These are phyloP conservation scores for Gadopsis marmoratus DNA, from an alignment of 2,797 vertebrate species.

Conservation along the genomic window DNA sequence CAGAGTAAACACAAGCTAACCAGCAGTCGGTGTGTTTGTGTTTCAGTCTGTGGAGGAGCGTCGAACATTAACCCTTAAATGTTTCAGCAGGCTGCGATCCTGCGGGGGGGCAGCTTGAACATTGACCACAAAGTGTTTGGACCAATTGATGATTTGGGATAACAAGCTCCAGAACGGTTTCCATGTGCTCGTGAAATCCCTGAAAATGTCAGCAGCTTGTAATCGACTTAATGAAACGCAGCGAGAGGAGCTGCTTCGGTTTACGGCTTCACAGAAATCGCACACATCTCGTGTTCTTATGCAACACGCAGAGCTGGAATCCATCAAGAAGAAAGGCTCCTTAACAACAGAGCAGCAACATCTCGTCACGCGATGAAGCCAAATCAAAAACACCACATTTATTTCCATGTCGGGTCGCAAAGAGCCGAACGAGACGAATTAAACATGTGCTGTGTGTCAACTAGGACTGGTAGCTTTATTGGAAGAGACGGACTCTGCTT, in stretches of 20 bases:
- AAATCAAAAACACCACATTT: conserved; percentile 24
- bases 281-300: conserved; percentile 12
- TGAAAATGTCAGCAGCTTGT: conserved; percentile 44
- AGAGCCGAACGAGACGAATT: conserved; percentile 29
- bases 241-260: conserved; percentile 8
- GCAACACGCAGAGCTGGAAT: conserved; percentile 43
- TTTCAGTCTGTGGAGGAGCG: conserved; percentile 18
- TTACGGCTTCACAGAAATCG: background rate
- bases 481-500: background rate
- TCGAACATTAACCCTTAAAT: conserved; percentile 49
- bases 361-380: conserved; percentile 42
- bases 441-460: conserved; percentile 18
- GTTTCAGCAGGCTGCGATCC: conserved; percentile 44
- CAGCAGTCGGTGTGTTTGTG: conserved; percentile 31
- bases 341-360: conserved; percentile 22
- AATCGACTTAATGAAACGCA: conserved; percentile 46
- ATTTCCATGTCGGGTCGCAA: background rate
- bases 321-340: conserved; percentile 44
- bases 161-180: conserved; percentile 34
- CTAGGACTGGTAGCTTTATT: conserved; percentile 1
- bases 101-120: conserved; percentile 9
- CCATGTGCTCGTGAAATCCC: conserved; percentile 23
- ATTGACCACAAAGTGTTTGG: conserved; percentile 40
- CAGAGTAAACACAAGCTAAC: conserved; percentile 52
- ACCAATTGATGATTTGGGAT: conserved; percentile 46